Conservation (phyloP, 2,888 invertebrate genomes). For the Chrysomela aeneicollis region DNA sequence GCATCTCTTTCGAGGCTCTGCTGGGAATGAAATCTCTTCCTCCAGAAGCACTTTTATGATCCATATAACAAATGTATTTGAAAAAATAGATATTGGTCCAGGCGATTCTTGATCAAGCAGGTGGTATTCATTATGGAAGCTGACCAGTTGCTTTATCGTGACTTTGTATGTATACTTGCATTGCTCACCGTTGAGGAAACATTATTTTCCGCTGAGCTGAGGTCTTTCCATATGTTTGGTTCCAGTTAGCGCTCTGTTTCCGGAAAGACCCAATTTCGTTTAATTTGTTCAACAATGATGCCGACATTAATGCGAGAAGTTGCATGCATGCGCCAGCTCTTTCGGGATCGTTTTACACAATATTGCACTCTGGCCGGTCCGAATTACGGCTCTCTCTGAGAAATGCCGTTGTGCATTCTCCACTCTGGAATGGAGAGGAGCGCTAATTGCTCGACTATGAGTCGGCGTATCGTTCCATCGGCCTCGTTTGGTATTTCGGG, state of each 20-base stretch:
- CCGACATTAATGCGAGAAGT: constrained; percentile 42
- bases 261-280: constrained; percentile 47
- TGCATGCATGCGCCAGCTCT: constrained; percentile 19
- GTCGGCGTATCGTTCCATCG: background rate
- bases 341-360: constrained; percentile 29
- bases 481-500: background rate
- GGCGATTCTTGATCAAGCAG: too few relatives aligned
- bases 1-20: too few relatives aligned
- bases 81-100: too few relatives aligned
- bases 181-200: too few relatives aligned
- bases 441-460: background rate
- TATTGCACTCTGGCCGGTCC: constrained; percentile 29
- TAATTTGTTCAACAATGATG: constrained; percentile 45
- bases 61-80: too few relatives aligned
- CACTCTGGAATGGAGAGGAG: background rate
- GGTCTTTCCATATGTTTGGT: background rate
- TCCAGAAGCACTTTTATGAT: too few relatives aligned
- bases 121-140: too few relatives aligned
- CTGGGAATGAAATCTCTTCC: too few relatives aligned
- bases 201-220: background rate
- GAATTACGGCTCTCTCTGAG: background rate
- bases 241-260: constrained; percentile 33
- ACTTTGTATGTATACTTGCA: too few relatives aligned
- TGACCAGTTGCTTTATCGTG: too few relatives aligned
- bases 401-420: constrained; percentile 5